A percentile compares a stretch with the other conserved stretches of the same genome.
Conservation (phyloP, 2,113 vertebrate species). For the Triplophysa siluroides region DNA sequence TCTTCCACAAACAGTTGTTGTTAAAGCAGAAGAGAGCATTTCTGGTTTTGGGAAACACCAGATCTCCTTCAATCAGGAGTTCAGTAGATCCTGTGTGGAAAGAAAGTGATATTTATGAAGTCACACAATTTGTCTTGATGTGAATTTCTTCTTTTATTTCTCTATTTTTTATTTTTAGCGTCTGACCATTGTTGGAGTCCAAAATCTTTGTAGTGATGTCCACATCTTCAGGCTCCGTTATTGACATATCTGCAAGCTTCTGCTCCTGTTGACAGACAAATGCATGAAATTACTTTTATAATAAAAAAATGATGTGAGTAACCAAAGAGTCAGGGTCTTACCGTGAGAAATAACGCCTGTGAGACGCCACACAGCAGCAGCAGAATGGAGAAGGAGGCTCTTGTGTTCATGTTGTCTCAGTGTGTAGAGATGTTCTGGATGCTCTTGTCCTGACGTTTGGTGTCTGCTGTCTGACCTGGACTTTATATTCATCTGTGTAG, state of each 20-base stretch:
- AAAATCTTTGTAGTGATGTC: conserved; percentile 49
- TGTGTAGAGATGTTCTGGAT: conserved; percentile 45
- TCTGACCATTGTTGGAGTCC: conserved; percentile 47
- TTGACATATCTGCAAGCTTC: not conserved
- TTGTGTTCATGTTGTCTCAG: conserved; percentile 52
- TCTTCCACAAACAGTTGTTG: conserved; percentile 53
- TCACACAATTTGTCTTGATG: not conserved
- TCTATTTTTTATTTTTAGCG: too few relatives aligned
- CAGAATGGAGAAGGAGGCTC: conserved; percentile 41
- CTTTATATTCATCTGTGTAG: conserved; percentile 18
- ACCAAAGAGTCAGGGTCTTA: not conserved
- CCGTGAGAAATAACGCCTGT: conserved; percentile 1
- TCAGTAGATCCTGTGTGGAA: conserved; percentile 31
- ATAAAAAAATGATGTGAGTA: not conserved
- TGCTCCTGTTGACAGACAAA: not conserved
- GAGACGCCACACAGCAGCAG: conserved; percentile 46
- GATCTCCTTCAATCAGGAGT: conserved; percentile 48
- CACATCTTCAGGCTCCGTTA: not conserved
- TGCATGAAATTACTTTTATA: not conserved
- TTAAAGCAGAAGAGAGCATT: conserved; percentile 51
- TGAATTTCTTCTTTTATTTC: not conserved
- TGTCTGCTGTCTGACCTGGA: conserved; percentile 12
- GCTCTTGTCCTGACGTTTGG: not conserved
- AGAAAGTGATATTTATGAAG: not conserved
- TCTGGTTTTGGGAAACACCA: conserved; percentile 47